Percentiles rank a stretch among this genome's conserved stretches.
These are phyloP conservation scores for Leucoraja ocellata DNA, from an alignment of 2,797 vertebrate genomes.

Conservation along the genomic window DNA sequence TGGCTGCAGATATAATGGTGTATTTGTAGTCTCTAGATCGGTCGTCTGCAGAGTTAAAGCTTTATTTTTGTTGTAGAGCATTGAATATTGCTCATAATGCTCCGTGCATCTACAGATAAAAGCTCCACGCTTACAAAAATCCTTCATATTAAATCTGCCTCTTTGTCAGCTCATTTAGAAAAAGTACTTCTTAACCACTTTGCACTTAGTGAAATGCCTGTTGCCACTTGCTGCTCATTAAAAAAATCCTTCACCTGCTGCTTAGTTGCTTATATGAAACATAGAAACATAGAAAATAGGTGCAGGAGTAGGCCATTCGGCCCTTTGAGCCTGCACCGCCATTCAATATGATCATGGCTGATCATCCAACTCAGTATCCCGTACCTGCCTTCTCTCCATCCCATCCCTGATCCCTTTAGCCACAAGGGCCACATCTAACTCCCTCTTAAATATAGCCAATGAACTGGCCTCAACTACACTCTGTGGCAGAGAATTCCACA, in stretches of 20 bases:
- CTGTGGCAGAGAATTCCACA: too few species aligned
- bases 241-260: background rate
- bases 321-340: too few species aligned
- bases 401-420: too few species aligned
- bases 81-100: background rate
- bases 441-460: too few species aligned
- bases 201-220: background rate
- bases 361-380: too few species aligned
- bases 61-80: background rate
- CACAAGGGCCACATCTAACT: too few species aligned
- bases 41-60: background rate
- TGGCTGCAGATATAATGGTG: background rate
- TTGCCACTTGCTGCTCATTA: background rate
- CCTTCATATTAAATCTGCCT: background rate
- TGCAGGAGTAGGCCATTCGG: too few species aligned
- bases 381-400: too few species aligned
- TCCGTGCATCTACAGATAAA: background rate
- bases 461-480: too few species aligned
- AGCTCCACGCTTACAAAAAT: background rate
- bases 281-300: too few species aligned
- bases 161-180: background rate
- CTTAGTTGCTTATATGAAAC: background rate
- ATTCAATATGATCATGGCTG: too few species aligned
- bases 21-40: background rate
- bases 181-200: constrained; percentile 20